phyloP scores from a whole-genome alignment of 2,113 vertebrate genomes.

The Phasianus colchicus region DNA sequence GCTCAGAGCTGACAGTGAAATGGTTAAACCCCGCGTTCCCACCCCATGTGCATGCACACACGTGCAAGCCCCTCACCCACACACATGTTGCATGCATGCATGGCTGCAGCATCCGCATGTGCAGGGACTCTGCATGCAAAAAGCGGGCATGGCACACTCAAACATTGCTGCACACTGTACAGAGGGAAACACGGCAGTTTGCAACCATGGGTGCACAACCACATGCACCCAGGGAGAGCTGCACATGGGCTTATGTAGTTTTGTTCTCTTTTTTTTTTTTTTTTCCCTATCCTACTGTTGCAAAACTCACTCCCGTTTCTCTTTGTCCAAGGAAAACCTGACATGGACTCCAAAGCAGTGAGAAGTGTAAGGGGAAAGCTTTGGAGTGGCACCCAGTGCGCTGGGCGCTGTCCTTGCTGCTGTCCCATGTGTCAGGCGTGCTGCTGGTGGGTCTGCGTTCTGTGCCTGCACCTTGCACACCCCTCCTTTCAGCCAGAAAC shows the following conservation, averaged over 20 bases:
- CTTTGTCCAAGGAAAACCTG: background rate
- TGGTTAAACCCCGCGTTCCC: fast-evolving
- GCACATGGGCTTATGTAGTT: background rate
- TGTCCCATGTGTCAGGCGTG: fast-evolving
- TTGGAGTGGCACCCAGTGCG: background rate
- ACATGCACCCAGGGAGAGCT: fast-evolving
- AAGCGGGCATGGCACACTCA: fast-evolving
- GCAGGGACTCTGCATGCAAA: fast-evolving
- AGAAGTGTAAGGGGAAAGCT: background rate
- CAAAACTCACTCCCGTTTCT: background rate
- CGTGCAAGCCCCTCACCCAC: fast-evolving
- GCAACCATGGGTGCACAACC: background rate
- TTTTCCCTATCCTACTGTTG: background rate
- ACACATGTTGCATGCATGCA: fast-evolving
- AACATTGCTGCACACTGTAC: background rate
- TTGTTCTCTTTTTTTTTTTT: background rate
- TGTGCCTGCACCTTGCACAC: background rate
- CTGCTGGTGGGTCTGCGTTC: fast-evolving
- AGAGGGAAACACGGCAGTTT: background rate
- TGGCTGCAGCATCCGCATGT: fast-evolving
- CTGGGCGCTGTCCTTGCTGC: background rate
- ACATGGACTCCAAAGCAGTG: background rate
- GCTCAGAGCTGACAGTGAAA: background rate
- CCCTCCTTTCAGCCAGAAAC: background rate
- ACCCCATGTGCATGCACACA: fast-evolving